These are phyloP conservation scores for Octodonta nipae DNA, from an alignment of 2,888 invertebrate genomes.

Conservation along the genomic window DNA sequence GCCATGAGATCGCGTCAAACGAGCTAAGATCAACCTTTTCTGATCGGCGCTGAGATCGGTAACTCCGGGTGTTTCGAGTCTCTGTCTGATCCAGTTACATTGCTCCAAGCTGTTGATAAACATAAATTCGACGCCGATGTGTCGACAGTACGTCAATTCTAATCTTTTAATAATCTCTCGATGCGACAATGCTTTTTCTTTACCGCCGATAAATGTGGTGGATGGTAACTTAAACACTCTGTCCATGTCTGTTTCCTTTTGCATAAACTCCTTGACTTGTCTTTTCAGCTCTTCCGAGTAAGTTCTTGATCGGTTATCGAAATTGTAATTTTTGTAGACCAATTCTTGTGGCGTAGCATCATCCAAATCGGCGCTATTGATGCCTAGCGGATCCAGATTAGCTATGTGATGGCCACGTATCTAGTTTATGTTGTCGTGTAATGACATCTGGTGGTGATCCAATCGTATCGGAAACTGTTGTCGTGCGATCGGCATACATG, in stretches of 20 bases:
- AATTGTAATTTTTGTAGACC: slow-evolving; percentile 87
- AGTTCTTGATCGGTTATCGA: slow-evolving; percentile 46
- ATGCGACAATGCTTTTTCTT: slow-evolving; percentile 77
- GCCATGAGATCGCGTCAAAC: slow-evolving; percentile 88
- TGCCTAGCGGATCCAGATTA: slow-evolving; percentile 94
- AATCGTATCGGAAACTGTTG: slow-evolving; percentile 36
- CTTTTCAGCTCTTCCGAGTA: slow-evolving; percentile 31
- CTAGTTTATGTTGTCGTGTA: slow-evolving; percentile 50
- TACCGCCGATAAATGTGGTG: slow-evolving; percentile 94
- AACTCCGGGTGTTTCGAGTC: slow-evolving; percentile 85
- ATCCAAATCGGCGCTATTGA: slow-evolving; percentile 76
- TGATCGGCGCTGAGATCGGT: slow-evolving; percentile 78
- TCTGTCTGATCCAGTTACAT: slow-evolving; percentile 96
- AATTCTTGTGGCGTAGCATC: slow-evolving; percentile 83
- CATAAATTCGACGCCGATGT: slow-evolving; percentile 99
- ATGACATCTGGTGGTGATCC: slow-evolving; percentile 46
- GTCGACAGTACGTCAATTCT: slow-evolving; percentile 89
- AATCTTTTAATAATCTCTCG: slow-evolving; percentile 85
- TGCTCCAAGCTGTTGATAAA: slow-evolving; percentile 98
- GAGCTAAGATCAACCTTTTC: slow-evolving; percentile 84
- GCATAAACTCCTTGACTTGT: slow-evolving; percentile 31
- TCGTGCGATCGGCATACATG: slow-evolving; percentile 47
- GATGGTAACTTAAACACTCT: slow-evolving; percentile 90
- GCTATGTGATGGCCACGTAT: slow-evolving; percentile 97
- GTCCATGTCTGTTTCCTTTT: slow-evolving; percentile 86